Conservation (phyloP, 2,888 invertebrate species). For the Scaeva pyrastri region DNA sequence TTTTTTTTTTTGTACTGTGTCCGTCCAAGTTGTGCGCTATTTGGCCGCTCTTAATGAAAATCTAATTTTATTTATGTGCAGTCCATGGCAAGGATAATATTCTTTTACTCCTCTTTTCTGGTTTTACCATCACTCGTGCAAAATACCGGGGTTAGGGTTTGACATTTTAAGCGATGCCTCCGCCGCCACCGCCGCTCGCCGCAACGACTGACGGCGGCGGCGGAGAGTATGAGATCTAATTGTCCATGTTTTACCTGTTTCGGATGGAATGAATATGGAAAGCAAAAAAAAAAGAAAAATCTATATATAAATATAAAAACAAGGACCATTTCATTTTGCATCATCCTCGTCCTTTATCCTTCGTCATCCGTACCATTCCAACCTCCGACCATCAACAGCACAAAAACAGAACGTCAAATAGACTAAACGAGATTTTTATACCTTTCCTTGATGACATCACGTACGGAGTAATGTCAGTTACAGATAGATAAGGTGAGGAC, state of each 20-base stretch:
- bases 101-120: slow-evolving; percentile 11
- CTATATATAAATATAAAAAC: slow-evolving; percentile 17
- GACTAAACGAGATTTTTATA: slow-evolving; percentile 81
- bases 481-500: slow-evolving; percentile 10
- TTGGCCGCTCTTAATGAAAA: slow-evolving; percentile 72
- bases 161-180: slow-evolving; percentile 29
- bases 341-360: neutral
- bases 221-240: slow-evolving; percentile 56
- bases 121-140: neutral
- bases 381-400: neutral
- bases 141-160: neutral
- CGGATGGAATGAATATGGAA: slow-evolving; percentile 28
- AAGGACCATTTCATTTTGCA: slow-evolving; percentile 39
- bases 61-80: slow-evolving; percentile 76
- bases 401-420: slow-evolving; percentile 79
- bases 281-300: neutral
- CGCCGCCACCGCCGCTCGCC: too few species aligned
- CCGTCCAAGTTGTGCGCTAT: slow-evolving; percentile 44
- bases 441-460: slow-evolving; percentile 74
- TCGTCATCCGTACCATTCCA: neutral
- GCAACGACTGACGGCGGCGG: neutral
- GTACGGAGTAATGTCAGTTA: slow-evolving; percentile 60
- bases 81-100: slow-evolving; percentile 58
- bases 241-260: slow-evolving; percentile 68
- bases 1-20: slow-evolving; percentile 2